Percentiles rank a stretch among this genome's conserved stretches.
Evolutionary conservation across 1,140 invertebrate species (phyloP).

Genomic region (Zophobas atratus): DNA sequence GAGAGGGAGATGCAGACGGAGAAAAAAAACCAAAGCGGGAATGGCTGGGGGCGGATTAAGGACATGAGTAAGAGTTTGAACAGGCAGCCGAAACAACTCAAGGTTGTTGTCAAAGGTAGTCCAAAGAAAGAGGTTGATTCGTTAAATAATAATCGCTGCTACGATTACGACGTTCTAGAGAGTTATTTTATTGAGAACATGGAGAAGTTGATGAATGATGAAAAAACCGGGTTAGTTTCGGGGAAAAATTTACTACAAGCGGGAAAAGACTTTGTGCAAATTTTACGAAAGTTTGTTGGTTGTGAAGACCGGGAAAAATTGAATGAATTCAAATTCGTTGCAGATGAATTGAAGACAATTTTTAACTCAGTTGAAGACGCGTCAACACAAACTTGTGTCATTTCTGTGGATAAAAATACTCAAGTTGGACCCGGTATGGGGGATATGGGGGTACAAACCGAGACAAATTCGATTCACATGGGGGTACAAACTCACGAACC

Average conservation of each 20-base stretch:
- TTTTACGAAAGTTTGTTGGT: not conserved
- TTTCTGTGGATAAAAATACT: not conserved
- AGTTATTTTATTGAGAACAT: conserved; percentile 28
- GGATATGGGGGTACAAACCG: not conserved
- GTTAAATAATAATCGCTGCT: not conserved
- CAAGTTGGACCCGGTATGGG: not conserved
- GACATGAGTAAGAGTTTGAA: conserved; percentile 52
- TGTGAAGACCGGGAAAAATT: not conserved
- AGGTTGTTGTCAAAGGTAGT: not conserved
- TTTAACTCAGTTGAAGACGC: not conserved
- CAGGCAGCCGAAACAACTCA: conserved; percentile 8
- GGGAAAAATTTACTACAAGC: not conserved
- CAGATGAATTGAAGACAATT: not conserved
- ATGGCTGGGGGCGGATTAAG: conserved; percentile 56
- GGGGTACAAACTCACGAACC: not conserved
- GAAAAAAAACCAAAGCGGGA: conserved; percentile 17
- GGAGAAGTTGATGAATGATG: conserved; percentile 40
- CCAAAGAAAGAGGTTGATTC: not conserved
- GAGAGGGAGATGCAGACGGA: conserved; percentile 47
- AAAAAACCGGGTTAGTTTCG: conserved; percentile 18
- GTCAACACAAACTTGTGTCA: not conserved
- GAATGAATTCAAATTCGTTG: not conserved
- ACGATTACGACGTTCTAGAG: conserved; percentile 5
- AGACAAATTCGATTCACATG: not conserved
- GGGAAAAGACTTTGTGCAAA: not conserved